A percentile compares a stretch with the other conserved stretches of the same genome.
phyloP scores from a whole-genome alignment of 2,888 invertebrate species.

The Anaspis maculata region DNA sequence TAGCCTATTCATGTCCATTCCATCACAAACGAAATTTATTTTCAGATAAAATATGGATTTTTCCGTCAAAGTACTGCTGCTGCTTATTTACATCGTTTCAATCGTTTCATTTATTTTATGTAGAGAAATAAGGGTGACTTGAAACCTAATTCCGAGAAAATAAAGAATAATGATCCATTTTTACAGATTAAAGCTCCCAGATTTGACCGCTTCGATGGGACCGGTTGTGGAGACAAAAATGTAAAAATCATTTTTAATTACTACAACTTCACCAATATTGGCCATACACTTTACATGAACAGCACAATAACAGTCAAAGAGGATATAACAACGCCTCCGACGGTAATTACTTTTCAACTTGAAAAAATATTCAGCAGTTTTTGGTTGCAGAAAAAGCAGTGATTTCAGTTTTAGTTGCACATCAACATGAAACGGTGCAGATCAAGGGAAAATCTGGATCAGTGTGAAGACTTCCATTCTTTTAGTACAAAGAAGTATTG shows the following conservation, averaged over 20 bases:
- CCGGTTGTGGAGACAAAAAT: slow-evolving; percentile 11
- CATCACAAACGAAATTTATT: too few relatives aligned
- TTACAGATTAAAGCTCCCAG: too few relatives aligned
- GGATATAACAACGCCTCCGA: slow-evolving; percentile 9
- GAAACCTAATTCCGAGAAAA: too few relatives aligned
- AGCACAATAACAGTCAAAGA: slow-evolving; percentile 9
- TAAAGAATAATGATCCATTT: too few relatives aligned
- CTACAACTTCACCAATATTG: slow-evolving; percentile 4
- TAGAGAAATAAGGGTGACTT: too few relatives aligned
- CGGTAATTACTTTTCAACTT: slow-evolving; percentile 5
- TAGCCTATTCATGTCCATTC: too few relatives aligned
- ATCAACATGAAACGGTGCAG: background rate
- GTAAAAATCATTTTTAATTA: slow-evolving; percentile 14
- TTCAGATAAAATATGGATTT: too few relatives aligned
- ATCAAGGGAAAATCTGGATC: background rate
- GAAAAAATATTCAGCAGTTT: background rate
- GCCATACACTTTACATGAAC: slow-evolving; percentile 11
- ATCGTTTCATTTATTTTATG: too few relatives aligned
- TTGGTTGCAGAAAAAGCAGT: too few relatives aligned
- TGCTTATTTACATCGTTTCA: too few relatives aligned
- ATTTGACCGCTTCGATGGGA: slow-evolving; percentile 18
- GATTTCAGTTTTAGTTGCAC: too few relatives aligned
- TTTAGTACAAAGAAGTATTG: background rate
- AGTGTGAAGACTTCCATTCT: background rate
- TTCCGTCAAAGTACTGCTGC: too few relatives aligned